Percentiles rank a stretch among this genome's conserved stretches.
These are phyloP conservation scores for Euura saliciscinereae DNA, from an alignment of 1,140 invertebrate genomes.

Conservation along the genomic window DNA sequence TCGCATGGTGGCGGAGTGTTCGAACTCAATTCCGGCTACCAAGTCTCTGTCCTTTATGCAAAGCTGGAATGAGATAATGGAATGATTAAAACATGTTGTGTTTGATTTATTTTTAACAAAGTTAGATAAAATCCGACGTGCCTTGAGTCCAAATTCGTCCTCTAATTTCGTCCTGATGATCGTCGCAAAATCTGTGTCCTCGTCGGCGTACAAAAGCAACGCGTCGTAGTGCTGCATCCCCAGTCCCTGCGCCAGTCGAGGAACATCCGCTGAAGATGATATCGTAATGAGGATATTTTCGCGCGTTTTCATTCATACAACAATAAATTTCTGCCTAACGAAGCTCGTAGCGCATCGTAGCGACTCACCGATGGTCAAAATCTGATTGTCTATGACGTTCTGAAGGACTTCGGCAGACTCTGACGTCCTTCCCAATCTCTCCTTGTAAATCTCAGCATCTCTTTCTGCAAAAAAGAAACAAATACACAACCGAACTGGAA, in stretches of 20 bases:
- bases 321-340: too few relatives aligned
- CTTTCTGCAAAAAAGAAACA: slow-evolving; percentile 40
- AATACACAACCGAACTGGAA: not conserved
- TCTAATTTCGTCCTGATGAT: slow-evolving; percentile 69
- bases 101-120: not conserved
- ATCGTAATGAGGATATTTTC: slow-evolving; percentile 18
- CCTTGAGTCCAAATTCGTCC: slow-evolving; percentile 65
- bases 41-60: slow-evolving; percentile 73
- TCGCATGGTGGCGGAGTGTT: slow-evolving; percentile 72
- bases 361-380: slow-evolving; percentile 51
- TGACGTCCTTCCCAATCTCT: slow-evolving; percentile 33
- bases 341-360: too few relatives aligned
- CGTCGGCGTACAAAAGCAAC: slow-evolving; percentile 73
- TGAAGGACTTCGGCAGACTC: slow-evolving; percentile 30
- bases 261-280: slow-evolving; percentile 59
- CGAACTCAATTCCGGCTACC: slow-evolving; percentile 66
- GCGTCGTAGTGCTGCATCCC: slow-evolving; percentile 70
- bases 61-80: slow-evolving; percentile 55
- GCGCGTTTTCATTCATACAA: too few relatives aligned
- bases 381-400: slow-evolving; percentile 35
- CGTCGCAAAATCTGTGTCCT: slow-evolving; percentile 68
- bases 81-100: too few relatives aligned
- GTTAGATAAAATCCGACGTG: slow-evolving; percentile 36
- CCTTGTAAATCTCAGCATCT: slow-evolving; percentile 49
- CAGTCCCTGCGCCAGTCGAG: slow-evolving; percentile 57